Evolutionary conservation across 2,888 invertebrate species (phyloP).

Genomic region (Phragmatobia fuliginosa): DNA sequence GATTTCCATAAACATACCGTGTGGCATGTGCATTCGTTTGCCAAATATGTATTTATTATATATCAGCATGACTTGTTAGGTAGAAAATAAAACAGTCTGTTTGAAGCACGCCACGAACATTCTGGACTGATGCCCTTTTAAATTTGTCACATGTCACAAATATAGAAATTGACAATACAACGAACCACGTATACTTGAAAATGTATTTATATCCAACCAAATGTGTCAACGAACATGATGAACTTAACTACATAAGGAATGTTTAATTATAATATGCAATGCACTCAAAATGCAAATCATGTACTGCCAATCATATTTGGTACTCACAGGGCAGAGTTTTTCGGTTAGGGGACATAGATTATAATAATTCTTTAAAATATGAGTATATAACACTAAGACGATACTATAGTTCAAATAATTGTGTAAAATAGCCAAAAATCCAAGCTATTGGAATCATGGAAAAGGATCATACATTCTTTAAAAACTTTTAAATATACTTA

Average conservation of each 20-base stretch:
- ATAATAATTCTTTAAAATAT: no score
- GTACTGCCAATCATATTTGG: no score
- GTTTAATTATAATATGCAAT: neutral
- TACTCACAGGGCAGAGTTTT: no score
- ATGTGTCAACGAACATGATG: neutral
- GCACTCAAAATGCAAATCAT: neutral
- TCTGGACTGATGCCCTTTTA: conserved; percentile 45
- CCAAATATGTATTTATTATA: conserved; percentile 22
- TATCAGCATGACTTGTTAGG: conserved; percentile 40
- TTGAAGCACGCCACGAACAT: conserved; percentile 8
- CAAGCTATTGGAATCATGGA: no score
- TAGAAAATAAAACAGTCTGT: conserved; percentile 24
- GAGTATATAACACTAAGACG: no score
- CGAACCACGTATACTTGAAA: neutral
- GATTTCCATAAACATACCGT: conserved; percentile 30
- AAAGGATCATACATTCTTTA: no score
- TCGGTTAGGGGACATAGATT: no score
- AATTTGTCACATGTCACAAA: conserved; percentile 46
- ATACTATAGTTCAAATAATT: no score
- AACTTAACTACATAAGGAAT: neutral
- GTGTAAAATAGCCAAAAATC: no score
- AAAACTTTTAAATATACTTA: no score
- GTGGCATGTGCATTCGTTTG: conserved; percentile 20
- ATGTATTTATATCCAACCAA: neutral
- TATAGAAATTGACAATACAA: conserved; percentile 25